Percentiles rank a stretch among this genome's conserved stretches.
Evolutionary conservation across 2,113 vertebrate genomes (phyloP).

Genomic region (Calyptomena viridis): DNA sequence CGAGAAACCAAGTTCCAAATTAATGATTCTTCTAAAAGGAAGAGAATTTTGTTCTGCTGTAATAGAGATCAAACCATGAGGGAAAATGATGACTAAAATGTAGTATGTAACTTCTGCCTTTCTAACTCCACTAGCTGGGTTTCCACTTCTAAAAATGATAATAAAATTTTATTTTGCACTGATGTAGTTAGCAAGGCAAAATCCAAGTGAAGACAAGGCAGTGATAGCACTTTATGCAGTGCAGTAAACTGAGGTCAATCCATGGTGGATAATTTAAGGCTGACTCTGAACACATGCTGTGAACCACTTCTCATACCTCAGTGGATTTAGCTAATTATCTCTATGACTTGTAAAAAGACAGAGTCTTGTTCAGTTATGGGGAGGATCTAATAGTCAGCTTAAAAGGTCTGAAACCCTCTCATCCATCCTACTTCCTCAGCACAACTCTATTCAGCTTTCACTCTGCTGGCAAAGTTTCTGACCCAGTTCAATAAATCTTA

Average conservation of each 20-base stretch:
- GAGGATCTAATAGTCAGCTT: conserved; percentile 15
- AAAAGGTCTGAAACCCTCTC: conserved; percentile 2
- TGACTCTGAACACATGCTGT: background rate
- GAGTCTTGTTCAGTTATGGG: background rate
- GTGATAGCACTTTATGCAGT: background rate
- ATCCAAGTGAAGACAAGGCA: background rate
- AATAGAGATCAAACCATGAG: background rate
- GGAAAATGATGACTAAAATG: background rate
- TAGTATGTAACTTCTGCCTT: background rate
- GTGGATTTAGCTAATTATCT: conserved; percentile 25
- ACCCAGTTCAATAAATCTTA: background rate
- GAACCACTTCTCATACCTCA: background rate
- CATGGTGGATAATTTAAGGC: background rate
- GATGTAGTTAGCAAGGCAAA: background rate
- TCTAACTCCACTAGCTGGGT: background rate
- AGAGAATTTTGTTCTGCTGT: background rate
- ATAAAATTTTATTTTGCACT: background rate
- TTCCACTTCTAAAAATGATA: background rate
- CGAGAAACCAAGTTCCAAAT: background rate
- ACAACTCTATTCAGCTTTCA: background rate
- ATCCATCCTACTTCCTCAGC: background rate
- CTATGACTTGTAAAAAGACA: background rate
- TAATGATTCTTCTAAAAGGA: background rate
- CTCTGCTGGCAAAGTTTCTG: background rate
- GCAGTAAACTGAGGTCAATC: background rate